These are phyloP conservation scores for Corythornis cristatus DNA, from an alignment of 2,113 vertebrate genomes.

Conservation along the genomic window DNA sequence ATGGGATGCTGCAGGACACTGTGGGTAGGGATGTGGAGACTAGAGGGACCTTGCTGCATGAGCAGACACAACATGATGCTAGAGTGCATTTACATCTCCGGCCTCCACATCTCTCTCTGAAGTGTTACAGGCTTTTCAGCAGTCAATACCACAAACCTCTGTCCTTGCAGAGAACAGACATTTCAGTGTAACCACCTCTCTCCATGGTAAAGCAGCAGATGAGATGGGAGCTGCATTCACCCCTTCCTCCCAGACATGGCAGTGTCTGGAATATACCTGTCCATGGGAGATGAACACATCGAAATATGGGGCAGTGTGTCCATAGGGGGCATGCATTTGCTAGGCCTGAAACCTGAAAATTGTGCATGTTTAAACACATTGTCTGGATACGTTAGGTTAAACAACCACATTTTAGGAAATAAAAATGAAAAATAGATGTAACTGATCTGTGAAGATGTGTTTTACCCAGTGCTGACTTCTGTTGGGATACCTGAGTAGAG, in stretches of 20 bases:
- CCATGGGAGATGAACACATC: fast-evolving
- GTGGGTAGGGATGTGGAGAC: background rate
- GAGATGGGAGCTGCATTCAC: background rate
- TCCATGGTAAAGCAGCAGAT: fast-evolving
- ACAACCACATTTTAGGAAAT: background rate
- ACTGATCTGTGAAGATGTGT: background rate
- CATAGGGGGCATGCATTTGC: fast-evolving
- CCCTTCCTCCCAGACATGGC: background rate
- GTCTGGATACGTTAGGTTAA: background rate
- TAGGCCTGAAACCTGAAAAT: background rate
- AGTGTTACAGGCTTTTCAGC: background rate
- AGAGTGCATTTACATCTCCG: background rate
- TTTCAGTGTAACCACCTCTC: background rate
- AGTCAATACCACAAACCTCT: background rate
- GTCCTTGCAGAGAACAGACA: background rate
- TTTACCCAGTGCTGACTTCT: background rate
- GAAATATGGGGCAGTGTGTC: too few relatives aligned
- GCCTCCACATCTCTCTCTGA: background rate
- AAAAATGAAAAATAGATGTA: background rate
- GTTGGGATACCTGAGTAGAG: background rate
- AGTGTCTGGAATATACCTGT: background rate
- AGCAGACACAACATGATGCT: background rate
- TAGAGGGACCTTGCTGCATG: background rate
- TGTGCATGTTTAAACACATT: background rate
- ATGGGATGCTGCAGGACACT: background rate